These are phyloP conservation scores for Drosophila formosana DNA, from an alignment of 2,888 invertebrate genomes.

Conservation along the genomic window DNA sequence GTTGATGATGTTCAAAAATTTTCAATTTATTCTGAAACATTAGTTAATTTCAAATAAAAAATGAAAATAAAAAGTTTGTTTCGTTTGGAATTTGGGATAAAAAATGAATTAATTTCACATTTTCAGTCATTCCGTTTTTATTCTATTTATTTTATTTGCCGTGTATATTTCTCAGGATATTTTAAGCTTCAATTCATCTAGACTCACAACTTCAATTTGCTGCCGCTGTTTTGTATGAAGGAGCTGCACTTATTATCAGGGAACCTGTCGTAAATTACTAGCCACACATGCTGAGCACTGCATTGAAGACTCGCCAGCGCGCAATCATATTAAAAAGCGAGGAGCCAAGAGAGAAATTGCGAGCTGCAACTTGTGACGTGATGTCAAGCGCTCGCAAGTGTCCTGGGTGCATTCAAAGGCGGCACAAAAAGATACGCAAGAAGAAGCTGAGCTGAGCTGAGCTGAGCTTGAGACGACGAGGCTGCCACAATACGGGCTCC, in stretches of 20 bases:
- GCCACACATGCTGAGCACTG: constrained; percentile 26
- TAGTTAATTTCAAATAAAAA: too few relatives aligned
- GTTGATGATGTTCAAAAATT: too few relatives aligned
- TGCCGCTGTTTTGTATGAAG: background rate
- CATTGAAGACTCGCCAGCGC: background rate
- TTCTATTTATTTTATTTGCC: too few relatives aligned
- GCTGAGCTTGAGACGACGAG: constrained; percentile 11
- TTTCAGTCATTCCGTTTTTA: too few relatives aligned
- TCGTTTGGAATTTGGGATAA: too few relatives aligned
- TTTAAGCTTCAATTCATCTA: too few relatives aligned
- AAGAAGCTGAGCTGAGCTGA: background rate
- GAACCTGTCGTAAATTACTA: constrained; percentile 37
- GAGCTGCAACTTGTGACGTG: constrained; percentile 53
- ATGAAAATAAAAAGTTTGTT: too few relatives aligned
- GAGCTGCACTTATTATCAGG: constrained; percentile 8
- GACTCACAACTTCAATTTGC: too few relatives aligned
- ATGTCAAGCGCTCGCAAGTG: constrained; percentile 53
- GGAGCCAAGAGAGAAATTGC: constrained; percentile 7
- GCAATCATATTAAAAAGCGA: constrained; percentile 51
- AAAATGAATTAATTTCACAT: too few relatives aligned
- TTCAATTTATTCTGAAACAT: too few relatives aligned
- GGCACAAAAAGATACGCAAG: constrained; percentile 27
- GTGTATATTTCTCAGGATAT: too few relatives aligned
- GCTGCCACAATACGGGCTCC: constrained; percentile 57
- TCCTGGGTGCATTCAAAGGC: constrained; percentile 45